Conservation (phyloP, 2,797 vertebrate genomes). For the Anguilla pacifica region DNA sequence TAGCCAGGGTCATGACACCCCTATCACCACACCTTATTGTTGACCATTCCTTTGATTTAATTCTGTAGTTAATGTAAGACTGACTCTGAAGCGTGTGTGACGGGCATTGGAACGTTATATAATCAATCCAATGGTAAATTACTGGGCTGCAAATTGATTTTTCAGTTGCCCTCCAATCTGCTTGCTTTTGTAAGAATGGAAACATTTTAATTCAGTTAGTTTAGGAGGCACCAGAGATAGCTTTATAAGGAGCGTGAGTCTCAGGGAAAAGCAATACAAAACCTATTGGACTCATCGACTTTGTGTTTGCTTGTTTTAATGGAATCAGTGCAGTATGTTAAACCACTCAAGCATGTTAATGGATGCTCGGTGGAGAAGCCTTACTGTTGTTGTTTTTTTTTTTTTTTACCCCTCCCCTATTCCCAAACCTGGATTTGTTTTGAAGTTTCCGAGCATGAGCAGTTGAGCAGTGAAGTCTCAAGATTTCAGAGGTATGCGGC, state of each 20-base stretch:
- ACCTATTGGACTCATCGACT: slow-evolving; percentile 29
- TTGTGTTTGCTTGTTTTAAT: slow-evolving; percentile 28
- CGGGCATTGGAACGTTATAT: not conserved
- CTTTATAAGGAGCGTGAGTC: slow-evolving; percentile 11
- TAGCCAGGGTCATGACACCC: not conserved
- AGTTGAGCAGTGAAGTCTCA: not conserved
- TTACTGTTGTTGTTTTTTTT: not conserved
- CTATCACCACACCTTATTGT: not conserved
- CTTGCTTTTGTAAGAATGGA: slow-evolving; percentile 19
- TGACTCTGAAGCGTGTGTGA: not conserved
- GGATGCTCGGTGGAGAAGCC: slow-evolving; percentile 21
- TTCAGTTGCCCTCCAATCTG: slow-evolving; percentile 18
- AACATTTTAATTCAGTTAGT: slow-evolving; percentile 22
- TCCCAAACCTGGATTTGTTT: not conserved
- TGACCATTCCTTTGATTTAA: not conserved
- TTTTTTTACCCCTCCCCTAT: not conserved
- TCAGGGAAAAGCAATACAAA: slow-evolving; percentile 2
- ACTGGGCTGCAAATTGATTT: slow-evolving; percentile 7
- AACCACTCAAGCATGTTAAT: slow-evolving; percentile 4
- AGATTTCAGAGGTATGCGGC: slow-evolving; percentile 2
- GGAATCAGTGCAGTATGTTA: slow-evolving; percentile 23
- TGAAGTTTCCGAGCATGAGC: not conserved
- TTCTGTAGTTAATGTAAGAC: not conserved
- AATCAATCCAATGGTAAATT: slow-evolving; percentile 34
- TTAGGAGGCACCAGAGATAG: slow-evolving; percentile 13